A percentile compares a stretch with the other conserved stretches of the same genome.
Conservation (phyloP, 2,888 invertebrate genomes). For the Chelonus formosanus region DNA sequence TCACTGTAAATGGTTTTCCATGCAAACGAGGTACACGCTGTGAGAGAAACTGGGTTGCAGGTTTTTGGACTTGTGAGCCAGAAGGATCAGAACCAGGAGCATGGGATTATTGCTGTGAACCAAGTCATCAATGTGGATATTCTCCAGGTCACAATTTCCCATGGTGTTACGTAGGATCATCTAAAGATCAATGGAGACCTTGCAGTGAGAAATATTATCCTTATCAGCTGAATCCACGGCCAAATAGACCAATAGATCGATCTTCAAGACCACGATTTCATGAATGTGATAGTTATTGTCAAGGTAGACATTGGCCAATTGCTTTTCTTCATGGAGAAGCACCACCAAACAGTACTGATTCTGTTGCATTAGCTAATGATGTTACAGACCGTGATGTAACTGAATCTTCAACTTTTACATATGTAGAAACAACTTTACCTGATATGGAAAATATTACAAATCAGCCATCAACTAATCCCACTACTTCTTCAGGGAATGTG, state of each 20-base stretch:
- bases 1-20: constrained; percentile 83
- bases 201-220: constrained; percentile 86
- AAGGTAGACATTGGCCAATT: constrained; percentile 77
- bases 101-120: constrained; percentile 89
- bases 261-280: constrained; percentile 62
- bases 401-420: not conserved
- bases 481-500: not conserved
- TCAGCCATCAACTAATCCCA: not conserved
- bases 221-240: constrained; percentile 59
- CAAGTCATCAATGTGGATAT: constrained; percentile 84
- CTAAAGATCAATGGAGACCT: constrained; percentile 84
- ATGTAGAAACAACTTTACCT: not conserved
- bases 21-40: constrained; percentile 77
- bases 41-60: constrained; percentile 77
- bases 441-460: not conserved
- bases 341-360: constrained; percentile 76
- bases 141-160: constrained; percentile 84
- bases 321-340: constrained; percentile 82
- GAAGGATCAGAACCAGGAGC: constrained; percentile 75
- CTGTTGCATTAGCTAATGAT: constrained; percentile 42
- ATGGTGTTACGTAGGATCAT: constrained; percentile 87
- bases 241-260: constrained; percentile 56
- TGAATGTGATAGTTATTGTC: constrained; percentile 20
- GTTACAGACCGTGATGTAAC: constrained; percentile 8
- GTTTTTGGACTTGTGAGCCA: constrained; percentile 86